These are phyloP conservation scores for Parotocinclus haroldoi DNA, from an alignment of 2,797 vertebrate genomes.

Conservation along the genomic window DNA sequence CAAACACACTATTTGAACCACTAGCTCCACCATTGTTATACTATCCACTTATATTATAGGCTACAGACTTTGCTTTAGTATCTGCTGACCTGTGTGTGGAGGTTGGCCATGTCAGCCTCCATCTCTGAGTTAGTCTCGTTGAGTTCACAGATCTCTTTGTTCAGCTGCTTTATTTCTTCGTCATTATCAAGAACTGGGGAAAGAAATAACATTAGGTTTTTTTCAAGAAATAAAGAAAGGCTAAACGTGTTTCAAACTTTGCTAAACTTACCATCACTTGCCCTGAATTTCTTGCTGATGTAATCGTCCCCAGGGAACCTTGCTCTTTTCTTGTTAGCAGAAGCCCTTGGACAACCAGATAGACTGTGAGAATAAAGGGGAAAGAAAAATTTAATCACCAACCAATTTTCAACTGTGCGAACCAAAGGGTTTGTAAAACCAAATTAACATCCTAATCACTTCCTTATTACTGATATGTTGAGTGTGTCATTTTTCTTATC, in stretches of 20 bases:
- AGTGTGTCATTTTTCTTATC: no score
- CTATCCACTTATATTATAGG: no score
- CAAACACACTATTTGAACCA: no score
- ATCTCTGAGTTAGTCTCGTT: conserved; percentile 94
- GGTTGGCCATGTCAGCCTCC: conserved; percentile 92
- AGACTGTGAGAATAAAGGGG: conserved; percentile 71
- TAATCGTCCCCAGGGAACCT: conserved; percentile 95
- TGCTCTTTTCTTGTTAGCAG: conserved; percentile 91
- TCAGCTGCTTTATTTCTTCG: conserved; percentile 96
- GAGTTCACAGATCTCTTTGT: conserved; percentile 94
- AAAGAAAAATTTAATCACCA: conserved; percentile 18
- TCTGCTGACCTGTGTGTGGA: conserved; percentile 89
- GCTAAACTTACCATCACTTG: conserved; percentile 84
- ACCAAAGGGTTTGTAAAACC: no score
- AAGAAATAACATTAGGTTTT: conserved; percentile 12
- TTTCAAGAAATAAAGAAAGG: neutral
- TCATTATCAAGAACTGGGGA: conserved; percentile 89
- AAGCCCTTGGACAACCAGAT: conserved; percentile 95
- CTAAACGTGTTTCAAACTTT: neutral
- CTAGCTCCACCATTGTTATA: no score
- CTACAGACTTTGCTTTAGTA: neutral
- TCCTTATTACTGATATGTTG: no score
- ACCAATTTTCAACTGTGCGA: no score
- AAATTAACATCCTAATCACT: no score
- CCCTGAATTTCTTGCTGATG: conserved; percentile 94